Base-by-base conservation (phyloP, 2,113 vertebrate species). In the Caracal caracal region DNA sequence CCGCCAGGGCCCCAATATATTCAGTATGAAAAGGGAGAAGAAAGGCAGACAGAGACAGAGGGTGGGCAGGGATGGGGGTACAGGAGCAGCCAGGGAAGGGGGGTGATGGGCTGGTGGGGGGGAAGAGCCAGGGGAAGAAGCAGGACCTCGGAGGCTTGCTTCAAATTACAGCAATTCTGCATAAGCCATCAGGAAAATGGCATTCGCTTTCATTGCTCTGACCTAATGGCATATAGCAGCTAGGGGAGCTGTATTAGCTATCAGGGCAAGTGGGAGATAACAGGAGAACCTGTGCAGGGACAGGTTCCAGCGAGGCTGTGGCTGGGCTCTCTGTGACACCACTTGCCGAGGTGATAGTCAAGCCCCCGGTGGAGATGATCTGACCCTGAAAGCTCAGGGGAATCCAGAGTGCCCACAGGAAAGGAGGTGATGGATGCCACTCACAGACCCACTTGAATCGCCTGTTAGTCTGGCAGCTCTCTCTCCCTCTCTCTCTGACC, bases 151-250 rank as follows among this genome's bases (percentile, higher is more conserved):
- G 96, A 98, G 96, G 95, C 97, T 98, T 98, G 98, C 98, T 98
- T 99, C 99, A 98, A 98, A 98, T 99, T 99, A 98, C 99, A 98
- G 98, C 98, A 97, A 97, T 99, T 99, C 98, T 99, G 98, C 98
- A 99, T 98, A 98, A 99, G 95, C 98, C 98, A 98, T 99, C 98
- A 98, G 97, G 98, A 98, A 99, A 98, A 98, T 94, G 98, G 98
- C 97, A 98, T 99, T 99, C 70, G 8, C 98, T 99, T 99, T 98
- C 98, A 98, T 98, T 73, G 70, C 98, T 96, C 97, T 98, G 98
- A 98, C 98, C 98, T 99, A 99, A 98, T 99, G 98, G 98, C 98
- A 98, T 97, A 97, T 47, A 98, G 98, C 95, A 93, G 85, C 96
- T 93, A 89, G 97, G 97, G 98, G 97, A 97, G 97, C 95, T 98